Evolutionary conservation across 2,888 invertebrate species (phyloP).

Genomic region (Cecidostiba fungosa): DNA sequence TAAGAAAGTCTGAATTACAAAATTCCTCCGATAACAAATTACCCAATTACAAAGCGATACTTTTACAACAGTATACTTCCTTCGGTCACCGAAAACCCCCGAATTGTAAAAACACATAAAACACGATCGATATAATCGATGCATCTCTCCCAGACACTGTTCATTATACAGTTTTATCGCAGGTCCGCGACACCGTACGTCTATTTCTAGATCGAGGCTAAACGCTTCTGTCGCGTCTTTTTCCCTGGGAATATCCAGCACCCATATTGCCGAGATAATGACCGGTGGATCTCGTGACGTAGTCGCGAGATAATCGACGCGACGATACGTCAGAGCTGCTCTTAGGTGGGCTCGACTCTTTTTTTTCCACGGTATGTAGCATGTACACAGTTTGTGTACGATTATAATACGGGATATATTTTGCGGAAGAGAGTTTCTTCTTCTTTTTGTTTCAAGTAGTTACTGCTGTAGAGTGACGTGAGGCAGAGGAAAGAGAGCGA

Average conservation of each 20-base stretch:
- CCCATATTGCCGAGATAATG: slow-evolving; percentile 32
- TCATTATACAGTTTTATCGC: neutral
- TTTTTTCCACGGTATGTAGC: neutral
- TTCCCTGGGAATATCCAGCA: neutral
- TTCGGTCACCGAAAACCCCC: neutral
- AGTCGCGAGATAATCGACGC: neutral
- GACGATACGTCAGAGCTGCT: neutral
- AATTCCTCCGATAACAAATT: neutral
- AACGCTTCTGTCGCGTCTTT: neutral
- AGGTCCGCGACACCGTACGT: neutral
- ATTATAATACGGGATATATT: neutral
- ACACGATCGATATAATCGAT: neutral
- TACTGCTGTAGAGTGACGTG: neutral
- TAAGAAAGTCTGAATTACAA: neutral
- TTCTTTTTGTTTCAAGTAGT: neutral
- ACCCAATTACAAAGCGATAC: neutral
- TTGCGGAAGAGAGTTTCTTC: neutral
- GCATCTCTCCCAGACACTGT: neutral
- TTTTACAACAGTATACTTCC: neutral
- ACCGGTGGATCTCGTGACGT: neutral
- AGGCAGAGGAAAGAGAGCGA: neutral
- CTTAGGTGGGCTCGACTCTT: neutral
- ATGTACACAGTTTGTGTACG: neutral
- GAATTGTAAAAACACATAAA: neutral
- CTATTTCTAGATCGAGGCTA: slow-evolving; percentile 36